Evolutionary conservation across 2,113 vertebrate genomes (phyloP).

Genomic region (Meleagris gallopavo): DNA sequence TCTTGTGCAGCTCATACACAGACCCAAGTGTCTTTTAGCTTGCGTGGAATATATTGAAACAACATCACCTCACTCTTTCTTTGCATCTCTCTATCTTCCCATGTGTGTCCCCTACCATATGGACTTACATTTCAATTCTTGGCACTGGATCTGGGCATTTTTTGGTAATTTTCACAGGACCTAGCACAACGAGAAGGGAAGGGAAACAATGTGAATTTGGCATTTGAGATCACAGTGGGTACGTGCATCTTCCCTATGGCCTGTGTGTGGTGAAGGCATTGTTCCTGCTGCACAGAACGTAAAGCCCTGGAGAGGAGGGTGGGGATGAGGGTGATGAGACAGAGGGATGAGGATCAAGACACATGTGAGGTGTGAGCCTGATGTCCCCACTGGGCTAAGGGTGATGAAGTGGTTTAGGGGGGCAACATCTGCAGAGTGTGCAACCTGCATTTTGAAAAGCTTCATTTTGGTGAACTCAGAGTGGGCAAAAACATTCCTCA

Average conservation of each 20-base stretch:
- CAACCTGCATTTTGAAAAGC: not conserved
- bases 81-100: not conserved
- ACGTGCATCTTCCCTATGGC: accelerated
- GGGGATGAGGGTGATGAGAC: not conserved
- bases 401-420: not conserved
- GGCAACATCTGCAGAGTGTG: not conserved
- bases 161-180: not conserved
- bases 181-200: not conserved
- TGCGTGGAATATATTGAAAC: not conserved
- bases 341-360: not conserved
- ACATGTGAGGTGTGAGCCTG: not conserved
- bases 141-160: not conserved
- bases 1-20: not conserved
- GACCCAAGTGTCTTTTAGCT: not conserved
- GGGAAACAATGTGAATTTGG: not conserved
- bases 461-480: not conserved
- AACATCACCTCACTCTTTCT: not conserved
- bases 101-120: not conserved
- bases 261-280: accelerated
- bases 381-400: not conserved
- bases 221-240: not conserved
- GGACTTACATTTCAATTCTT: not conserved
- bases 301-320: not conserved
- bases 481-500: not conserved
- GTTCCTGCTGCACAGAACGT: not conserved